These are phyloP conservation scores for Orchesella cincta DNA, from an alignment of 1,140 invertebrate species.

Conservation along the genomic window DNA sequence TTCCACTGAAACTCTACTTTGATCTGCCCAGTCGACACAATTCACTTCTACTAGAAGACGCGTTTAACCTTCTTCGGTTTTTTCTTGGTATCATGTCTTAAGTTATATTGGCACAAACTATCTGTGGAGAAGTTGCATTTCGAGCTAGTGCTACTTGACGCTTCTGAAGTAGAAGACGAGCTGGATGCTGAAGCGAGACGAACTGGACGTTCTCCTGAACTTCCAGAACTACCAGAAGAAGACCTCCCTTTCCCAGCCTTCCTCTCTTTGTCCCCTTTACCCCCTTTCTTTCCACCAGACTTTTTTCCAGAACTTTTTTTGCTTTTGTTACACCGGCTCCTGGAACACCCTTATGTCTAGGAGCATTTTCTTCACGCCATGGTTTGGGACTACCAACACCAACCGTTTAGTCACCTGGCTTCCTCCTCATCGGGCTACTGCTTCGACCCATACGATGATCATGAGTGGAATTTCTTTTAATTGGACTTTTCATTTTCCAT, in stretches of 20 bases:
- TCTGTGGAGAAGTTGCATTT: constrained; percentile 31
- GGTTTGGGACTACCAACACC: background rate
- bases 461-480: constrained; percentile 8
- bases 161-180: constrained; percentile 28
- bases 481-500: background rate
- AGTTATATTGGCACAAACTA: constrained; percentile 43
- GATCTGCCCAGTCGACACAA: constrained; percentile 9
- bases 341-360: constrained; percentile 2
- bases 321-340: too few relatives aligned
- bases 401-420: constrained; percentile 4
- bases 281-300: constrained; percentile 2
- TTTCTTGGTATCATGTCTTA: constrained; percentile 42
- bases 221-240: constrained; percentile 31
- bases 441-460: background rate
- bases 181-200: constrained; percentile 28
- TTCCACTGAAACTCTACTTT: constrained; percentile 19
- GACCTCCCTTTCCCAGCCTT: background rate
- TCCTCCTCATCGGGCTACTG: constrained; percentile 4
- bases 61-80: background rate
- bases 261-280: constrained; percentile 33
- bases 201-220: constrained; percentile 31
- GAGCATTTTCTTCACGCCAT: background rate
- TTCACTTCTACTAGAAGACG: constrained; percentile 9
- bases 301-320: background rate
- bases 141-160: constrained; percentile 31